These are phyloP conservation scores for Psittacula cyanocephala DNA, from an alignment of 2,113 vertebrate species.

Conservation along the genomic window DNA sequence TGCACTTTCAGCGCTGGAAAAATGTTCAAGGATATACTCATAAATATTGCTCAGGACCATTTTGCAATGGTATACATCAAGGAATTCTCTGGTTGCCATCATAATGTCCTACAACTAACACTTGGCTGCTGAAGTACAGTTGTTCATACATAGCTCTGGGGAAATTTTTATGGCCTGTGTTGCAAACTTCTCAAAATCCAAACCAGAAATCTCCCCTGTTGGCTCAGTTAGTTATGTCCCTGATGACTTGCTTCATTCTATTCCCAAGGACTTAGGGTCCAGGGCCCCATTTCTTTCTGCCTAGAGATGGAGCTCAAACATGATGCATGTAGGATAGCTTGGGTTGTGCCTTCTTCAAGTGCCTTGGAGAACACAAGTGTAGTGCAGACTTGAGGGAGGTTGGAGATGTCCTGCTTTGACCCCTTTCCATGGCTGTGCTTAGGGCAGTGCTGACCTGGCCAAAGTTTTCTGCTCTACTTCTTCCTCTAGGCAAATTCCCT, in stretches of 20 bases:
- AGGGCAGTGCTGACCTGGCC: neutral
- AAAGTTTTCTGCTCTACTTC: neutral
- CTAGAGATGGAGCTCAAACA: neutral
- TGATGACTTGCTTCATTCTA: neutral
- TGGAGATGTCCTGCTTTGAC: neutral
- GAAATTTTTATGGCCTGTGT: constrained; percentile 45
- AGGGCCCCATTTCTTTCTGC: neutral
- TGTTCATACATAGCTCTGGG: constrained; percentile 5
- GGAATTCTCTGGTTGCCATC: neutral
- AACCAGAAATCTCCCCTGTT: constrained; percentile 19
- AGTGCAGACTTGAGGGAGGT: neutral
- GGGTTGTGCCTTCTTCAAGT: neutral
- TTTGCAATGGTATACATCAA: constrained; percentile 24
- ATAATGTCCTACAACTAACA: neutral
- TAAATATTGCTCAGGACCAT: constrained; percentile 5
- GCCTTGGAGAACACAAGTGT: neutral
- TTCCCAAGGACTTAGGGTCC: neutral
- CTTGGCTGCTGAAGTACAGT: neutral
- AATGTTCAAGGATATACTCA: neutral
- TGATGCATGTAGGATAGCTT: neutral
- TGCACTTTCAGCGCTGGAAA: neutral
- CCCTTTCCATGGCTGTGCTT: neutral
- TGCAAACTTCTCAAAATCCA: constrained; percentile 49
- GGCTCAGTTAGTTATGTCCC: neutral
- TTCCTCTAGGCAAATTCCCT: neutral